These are phyloP conservation scores for Enteromius radiatus DNA, from an alignment of 2,797 vertebrate genomes.

Conservation along the genomic window DNA sequence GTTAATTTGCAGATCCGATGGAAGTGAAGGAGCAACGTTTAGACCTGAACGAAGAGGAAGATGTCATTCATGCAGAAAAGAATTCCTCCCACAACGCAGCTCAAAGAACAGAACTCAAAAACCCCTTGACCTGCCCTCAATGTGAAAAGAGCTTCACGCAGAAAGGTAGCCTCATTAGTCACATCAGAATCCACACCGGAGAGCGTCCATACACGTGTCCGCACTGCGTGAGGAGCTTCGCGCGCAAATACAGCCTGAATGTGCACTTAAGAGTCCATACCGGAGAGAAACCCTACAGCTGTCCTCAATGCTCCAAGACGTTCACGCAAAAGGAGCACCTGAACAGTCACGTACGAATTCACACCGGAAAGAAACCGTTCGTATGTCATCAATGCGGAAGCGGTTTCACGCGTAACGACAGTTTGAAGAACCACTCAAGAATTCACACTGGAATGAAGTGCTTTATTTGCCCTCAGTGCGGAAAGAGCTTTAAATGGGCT, in stretches of 20 bases:
- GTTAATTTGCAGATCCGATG: background rate
- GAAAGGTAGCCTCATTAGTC: background rate
- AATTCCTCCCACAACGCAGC: background rate
- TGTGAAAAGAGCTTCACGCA: background rate
- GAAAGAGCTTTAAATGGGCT: background rate
- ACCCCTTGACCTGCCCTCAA: background rate
- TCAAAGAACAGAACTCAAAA: background rate
- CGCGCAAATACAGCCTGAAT: slow-evolving; percentile 15
- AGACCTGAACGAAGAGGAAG: background rate
- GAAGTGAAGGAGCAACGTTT: background rate
- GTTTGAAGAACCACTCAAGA: background rate
- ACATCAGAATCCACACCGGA: background rate
- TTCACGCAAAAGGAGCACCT: slow-evolving; percentile 6
- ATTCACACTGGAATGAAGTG: background rate
- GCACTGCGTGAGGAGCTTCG: background rate
- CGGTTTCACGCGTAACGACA: background rate
- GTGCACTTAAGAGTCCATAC: slow-evolving; percentile 5
- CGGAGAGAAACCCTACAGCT: background rate
- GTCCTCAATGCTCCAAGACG: background rate
- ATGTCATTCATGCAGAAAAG: background rate
- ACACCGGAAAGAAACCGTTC: background rate
- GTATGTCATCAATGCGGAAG: background rate
- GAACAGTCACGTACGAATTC: background rate
- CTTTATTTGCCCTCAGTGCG: background rate
- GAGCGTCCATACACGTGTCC: background rate